Base-by-base conservation (phyloP, 2,113 vertebrate genomes). In the Sturnira hondurensis region DNA sequence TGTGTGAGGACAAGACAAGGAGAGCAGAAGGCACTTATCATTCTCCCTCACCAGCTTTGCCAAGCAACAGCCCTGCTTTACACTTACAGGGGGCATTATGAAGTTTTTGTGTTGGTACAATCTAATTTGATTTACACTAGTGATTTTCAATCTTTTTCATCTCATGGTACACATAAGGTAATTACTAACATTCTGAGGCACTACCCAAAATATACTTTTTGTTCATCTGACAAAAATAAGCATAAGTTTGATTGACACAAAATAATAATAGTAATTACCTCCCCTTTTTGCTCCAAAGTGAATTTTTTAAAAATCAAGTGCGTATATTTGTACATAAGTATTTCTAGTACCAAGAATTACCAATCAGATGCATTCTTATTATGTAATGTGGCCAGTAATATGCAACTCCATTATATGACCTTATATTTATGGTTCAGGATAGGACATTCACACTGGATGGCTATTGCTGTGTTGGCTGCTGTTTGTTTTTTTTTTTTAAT, bases 1-100 rank as follows among this genome's bases (percentile, higher is more conserved):
- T 61, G 7, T 3, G 4, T 54, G n/a, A 81, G 5, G 20, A 33
- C 5, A 45, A 33, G 47, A 36, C 0, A 19, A 28, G 22, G 28
- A 11, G 3, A 52, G 22, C 50, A 7, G 3, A 19, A 58, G 8
- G 14, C 2, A 11, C 3, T 36, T 16, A 17, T 28, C 1, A 63
- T 24, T 41, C 20, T 77, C 19, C 5, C 68, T 73, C 33, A 45
- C 10, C 74, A 19, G 1, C 7, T 70, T 47, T 45, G 0, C 54
- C 7, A 58, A 56, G 3, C 0, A 31, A 4, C 33, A 31, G 15
- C 7, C 24, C 31, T 14, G 9, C 13, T 28, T 94, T 65, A 11
- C 24, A 6, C 8, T 71, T 16, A 11, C 9, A 82, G 43, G 50
- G n/a, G 36, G 19, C 4, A 4, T 45, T 56, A 26, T 47, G 10